A percentile compares a stretch with the other conserved stretches of the same genome.
phyloP scores from a whole-genome alignment of 1,140 invertebrate genomes.

The Dryas iulia region DNA sequence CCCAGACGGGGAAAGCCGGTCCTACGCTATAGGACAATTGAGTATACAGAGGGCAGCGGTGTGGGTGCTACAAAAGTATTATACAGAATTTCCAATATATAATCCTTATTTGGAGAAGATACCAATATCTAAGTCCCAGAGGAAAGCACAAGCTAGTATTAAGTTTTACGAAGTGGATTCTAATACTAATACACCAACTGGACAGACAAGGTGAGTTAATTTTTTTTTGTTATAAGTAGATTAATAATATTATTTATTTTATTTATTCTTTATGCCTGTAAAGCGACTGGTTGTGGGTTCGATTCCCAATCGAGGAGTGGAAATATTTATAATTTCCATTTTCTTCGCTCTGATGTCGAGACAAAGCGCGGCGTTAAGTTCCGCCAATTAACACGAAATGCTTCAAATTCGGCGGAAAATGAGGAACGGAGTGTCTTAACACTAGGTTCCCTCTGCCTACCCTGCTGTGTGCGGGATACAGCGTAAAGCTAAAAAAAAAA shows the following conservation, averaged over 20 bases:
- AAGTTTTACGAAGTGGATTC: constrained; percentile 98
- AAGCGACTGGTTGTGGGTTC: no score
- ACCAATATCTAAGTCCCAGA: constrained; percentile 90
- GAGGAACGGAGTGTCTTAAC: no score
- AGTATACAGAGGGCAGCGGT: constrained; percentile 97
- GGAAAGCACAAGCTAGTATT: constrained; percentile 90
- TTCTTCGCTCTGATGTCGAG: no score
- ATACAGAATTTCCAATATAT: constrained; percentile 97
- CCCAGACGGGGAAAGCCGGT: constrained; percentile 93
- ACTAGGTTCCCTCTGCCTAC: no score
- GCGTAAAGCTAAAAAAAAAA: no score
- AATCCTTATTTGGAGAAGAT: constrained; percentile 97
- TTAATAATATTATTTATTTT: background rate
- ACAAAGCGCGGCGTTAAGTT: no score
- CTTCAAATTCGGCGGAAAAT: no score
- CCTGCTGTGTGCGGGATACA: no score
- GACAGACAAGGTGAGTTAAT: constrained; percentile 81
- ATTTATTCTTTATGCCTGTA: no score
- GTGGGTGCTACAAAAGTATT: constrained; percentile 96
- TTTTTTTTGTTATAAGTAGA: background rate
- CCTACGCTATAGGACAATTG: constrained; percentile 94
- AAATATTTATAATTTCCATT: no score
- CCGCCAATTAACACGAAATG: no score
- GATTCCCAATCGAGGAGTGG: no score
- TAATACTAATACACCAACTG: constrained; percentile 86